Evolutionary conservation across 2,797 vertebrate species (phyloP), one percentile per base, ranked within the genome.

Genomic region (Yasuhikotakia modesta): DNA sequence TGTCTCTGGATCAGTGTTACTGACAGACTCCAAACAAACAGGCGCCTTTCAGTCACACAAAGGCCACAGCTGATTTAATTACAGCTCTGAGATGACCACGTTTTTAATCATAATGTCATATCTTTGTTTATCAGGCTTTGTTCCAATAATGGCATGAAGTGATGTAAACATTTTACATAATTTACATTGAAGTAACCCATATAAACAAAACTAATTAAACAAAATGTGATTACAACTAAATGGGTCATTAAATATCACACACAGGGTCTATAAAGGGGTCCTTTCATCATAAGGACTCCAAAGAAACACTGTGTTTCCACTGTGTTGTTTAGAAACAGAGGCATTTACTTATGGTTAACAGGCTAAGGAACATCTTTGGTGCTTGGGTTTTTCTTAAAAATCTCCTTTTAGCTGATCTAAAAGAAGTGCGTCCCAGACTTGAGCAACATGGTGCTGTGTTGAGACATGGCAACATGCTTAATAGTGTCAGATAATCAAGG

Each of bases 201-300:
- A 78, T 90, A 90, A 90, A 91, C 82, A 87, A 69, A 80, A 86
- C 72, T 78, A 83, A 27, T 81, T n/a, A n/a, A n/a, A 71, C 66
- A 27, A 55, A 83, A 73, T 76, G 76, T 76, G 81, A 88, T 83
- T 82, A 57, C 57, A 80, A 68, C 73, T 70, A 79, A 22, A 82
- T 81, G 83, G 30, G 22, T 64, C 64, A 86, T 73, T 79, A 90
- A 83, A 85, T 88, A 91, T 91, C 86, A 88, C 71, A 82, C 84
- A 67, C 89, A 90, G 77, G 89, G 85, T 88, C 82, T 68, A 67
- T 13, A 52, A 81, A 55, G 52, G 57, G 1, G 10, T 71, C 67
- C 66, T 84, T 73, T 46, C 32, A 65, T 74, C 73, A 81, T 58
- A 48, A 81, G 76, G 6, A 21, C 39, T 32, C 12, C 4, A 14